phyloP scores from a whole-genome alignment of 2,797 vertebrate genomes.

The Pampus argenteus region DNA sequence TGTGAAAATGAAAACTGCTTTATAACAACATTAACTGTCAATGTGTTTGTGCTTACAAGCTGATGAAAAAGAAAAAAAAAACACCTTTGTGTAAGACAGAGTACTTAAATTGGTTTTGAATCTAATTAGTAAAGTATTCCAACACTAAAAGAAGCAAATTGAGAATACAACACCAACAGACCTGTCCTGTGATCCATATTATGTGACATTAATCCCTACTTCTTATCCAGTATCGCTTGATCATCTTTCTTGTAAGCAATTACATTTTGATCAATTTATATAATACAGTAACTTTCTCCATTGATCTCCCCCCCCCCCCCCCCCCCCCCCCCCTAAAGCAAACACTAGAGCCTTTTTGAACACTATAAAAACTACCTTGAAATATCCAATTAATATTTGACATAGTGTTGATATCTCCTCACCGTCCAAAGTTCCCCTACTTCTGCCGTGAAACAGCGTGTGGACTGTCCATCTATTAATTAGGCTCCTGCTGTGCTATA shows the following conservation, averaged over 20 bases:
- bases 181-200: background rate
- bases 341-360: no score
- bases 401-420: background rate
- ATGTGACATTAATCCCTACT: background rate
- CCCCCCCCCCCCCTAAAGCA: no score
- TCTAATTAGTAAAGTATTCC: no score
- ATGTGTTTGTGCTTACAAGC: background rate
- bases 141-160: background rate
- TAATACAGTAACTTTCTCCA: background rate
- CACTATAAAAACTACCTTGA: background rate
- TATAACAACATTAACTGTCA: background rate
- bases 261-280: background rate
- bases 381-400: background rate
- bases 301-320: background rate
- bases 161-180: background rate
- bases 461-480: constrained; percentile 24
- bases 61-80: background rate
- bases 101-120: no score
- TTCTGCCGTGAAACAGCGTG: constrained; percentile 25
- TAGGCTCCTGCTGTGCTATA: constrained; percentile 20
- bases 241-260: background rate
- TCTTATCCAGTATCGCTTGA: background rate
- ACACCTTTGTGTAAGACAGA: no score
- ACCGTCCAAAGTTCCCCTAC: constrained; percentile 6
- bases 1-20: background rate